Percentiles rank a stretch among this genome's conserved stretches.
Evolutionary conservation across 2,888 invertebrate genomes (phyloP).

Genomic region (Frankliniella intonsa): DNA sequence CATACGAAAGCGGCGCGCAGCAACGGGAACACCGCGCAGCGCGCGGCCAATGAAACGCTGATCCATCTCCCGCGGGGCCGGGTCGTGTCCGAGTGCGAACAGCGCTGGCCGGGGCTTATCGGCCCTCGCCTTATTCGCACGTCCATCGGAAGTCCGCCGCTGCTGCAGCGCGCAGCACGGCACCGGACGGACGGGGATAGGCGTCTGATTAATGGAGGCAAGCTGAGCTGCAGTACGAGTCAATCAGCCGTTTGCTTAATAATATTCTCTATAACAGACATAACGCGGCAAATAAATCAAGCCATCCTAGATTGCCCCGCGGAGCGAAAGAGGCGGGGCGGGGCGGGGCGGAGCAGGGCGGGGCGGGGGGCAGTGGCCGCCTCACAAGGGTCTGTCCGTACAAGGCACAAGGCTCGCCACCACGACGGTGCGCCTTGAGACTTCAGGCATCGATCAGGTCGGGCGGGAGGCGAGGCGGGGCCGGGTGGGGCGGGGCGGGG

Average conservation of each 20-base stretch:
- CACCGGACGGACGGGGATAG: background rate
- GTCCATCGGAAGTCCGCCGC: no score
- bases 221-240: background rate
- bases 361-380: background rate
- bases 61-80: no score
- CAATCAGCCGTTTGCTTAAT: slow-evolving; percentile 12
- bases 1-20: no score
- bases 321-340: no score
- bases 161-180: background rate
- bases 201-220: background rate
- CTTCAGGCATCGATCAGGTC: slow-evolving; percentile 6
- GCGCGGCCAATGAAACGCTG: no score
- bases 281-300: slow-evolving; percentile 19
- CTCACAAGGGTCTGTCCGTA: background rate
- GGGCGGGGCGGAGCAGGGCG: no score
- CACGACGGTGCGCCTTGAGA: background rate
- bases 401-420: background rate
- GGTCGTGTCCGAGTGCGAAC: no score
- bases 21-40: no score
- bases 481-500: background rate
- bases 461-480: background rate
- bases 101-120: no score
- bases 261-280: background rate
- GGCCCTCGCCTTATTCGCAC: no score
- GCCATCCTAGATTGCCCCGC: background rate